Evolutionary conservation across 2,113 vertebrate species (phyloP).

Genomic region (Ammodytes dubius): DNA sequence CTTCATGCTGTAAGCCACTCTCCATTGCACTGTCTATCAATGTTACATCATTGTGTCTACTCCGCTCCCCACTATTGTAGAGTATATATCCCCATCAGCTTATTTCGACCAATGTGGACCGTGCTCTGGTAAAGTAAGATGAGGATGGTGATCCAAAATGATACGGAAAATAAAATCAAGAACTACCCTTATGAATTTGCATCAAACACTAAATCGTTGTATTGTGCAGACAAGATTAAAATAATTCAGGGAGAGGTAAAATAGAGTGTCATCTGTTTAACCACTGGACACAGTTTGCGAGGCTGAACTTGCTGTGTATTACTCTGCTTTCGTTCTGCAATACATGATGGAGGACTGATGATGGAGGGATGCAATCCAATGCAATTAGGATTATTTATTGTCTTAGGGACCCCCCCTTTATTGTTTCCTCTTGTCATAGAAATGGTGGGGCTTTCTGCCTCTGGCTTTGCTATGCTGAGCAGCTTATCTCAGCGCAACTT

Average conservation of each 20-base stretch:
- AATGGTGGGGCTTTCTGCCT: not conserved
- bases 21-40: conserved; percentile 33
- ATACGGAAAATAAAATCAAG: not conserved
- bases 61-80: not conserved
- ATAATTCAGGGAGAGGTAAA: not conserved
- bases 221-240: not conserved
- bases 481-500: conserved; percentile 24
- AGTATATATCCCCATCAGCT: not conserved
- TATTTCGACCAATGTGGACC: not conserved
- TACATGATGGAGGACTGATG: conserved; percentile 4
- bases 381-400: conserved; percentile 15
- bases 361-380: conserved; percentile 1
- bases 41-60: not conserved
- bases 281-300: not conserved
- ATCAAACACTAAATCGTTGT: not conserved
- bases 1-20: conserved; percentile 41
- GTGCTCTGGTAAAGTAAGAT: not conserved
- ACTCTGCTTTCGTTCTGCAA: conserved; percentile 3
- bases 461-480: not conserved
- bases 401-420: conserved; percentile 19
- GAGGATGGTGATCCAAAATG: not conserved
- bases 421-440: conserved; percentile 23
- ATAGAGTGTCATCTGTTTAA: not conserved
- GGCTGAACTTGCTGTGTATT: not conserved
- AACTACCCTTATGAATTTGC: not conserved